These are phyloP conservation scores for Tupiocoris notatus DNA, from an alignment of 2,888 invertebrate genomes.

Conservation along the genomic window DNA sequence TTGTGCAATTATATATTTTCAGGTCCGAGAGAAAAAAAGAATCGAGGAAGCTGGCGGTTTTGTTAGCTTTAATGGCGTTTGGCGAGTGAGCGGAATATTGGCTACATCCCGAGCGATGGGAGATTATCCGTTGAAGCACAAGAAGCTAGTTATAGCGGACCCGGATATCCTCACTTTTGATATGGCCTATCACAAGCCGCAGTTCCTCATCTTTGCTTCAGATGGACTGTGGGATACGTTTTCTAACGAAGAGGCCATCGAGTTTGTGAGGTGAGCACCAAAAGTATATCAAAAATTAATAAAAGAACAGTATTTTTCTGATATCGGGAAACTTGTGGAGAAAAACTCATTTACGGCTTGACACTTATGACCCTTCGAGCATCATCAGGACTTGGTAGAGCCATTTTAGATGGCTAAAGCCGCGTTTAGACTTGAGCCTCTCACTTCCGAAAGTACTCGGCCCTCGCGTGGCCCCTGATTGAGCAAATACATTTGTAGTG, in stretches of 20 bases:
- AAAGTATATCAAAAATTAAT: no score
- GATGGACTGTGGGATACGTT: slow-evolving; percentile 98
- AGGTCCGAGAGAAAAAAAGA: slow-evolving; percentile 84
- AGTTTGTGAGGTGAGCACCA: slow-evolving; percentile 74
- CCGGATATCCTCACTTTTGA: slow-evolving; percentile 93
- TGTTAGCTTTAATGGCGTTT: slow-evolving; percentile 92
- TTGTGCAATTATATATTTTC: no score
- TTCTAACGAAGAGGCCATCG: slow-evolving; percentile 89
- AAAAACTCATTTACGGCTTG: no score
- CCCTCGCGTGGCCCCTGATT: no score
- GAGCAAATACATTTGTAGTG: no score
- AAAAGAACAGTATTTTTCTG: no score
- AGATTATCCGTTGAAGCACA: slow-evolving; percentile 92
- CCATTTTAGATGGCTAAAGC: no score
- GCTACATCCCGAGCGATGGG: slow-evolving; percentile 93
- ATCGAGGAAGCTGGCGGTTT: slow-evolving; percentile 95
- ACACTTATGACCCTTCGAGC: no score
- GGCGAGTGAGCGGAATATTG: slow-evolving; percentile 92
- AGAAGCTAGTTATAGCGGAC: slow-evolving; percentile 89
- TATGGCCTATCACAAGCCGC: slow-evolving; percentile 78
- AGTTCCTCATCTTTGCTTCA: slow-evolving; percentile 87
- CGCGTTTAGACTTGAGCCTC: no score
- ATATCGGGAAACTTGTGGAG: no score
- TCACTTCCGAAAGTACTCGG: no score
- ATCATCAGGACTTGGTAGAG: no score